phyloP scores from a whole-genome alignment of 2,888 invertebrate species.

The Callimorpha dominula region DNA sequence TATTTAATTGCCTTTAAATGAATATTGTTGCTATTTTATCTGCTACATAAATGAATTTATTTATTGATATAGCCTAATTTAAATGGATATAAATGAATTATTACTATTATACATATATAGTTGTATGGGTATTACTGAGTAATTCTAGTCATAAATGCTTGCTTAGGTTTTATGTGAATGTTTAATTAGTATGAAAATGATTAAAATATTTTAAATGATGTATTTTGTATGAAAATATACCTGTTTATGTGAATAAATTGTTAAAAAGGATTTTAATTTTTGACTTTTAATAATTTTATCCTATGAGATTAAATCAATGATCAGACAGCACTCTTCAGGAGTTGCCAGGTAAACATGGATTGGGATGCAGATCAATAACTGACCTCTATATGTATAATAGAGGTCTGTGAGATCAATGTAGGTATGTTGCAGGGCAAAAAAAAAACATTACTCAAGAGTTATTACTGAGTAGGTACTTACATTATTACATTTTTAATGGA shows the following conservation, averaged over 20 bases:
- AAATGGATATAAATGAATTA: constrained; percentile 34
- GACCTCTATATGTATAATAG: no score
- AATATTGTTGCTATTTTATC: constrained; percentile 46
- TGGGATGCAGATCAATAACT: neutral
- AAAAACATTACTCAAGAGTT: no score
- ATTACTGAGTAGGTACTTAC: no score
- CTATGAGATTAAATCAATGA: neutral
- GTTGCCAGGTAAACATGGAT: neutral
- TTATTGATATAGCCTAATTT: constrained; percentile 37
- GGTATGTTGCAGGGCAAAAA: no score
- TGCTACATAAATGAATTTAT: constrained; percentile 47
- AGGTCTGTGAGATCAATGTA: no score
- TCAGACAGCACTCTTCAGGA: neutral
- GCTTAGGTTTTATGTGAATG: constrained; percentile 57
- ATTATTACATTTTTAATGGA: no score
- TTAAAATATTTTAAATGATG: constrained; percentile 71
- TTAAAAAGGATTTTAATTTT: constrained; percentile 60
- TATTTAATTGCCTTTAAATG: constrained; percentile 54
- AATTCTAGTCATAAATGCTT: constrained; percentile 69
- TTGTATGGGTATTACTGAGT: constrained; percentile 53
- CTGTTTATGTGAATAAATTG: constrained; percentile 80
- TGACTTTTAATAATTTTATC: constrained; percentile 20
- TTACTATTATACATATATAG: constrained; percentile 29
- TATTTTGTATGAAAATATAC: constrained; percentile 81
- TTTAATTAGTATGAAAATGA: constrained; percentile 54